These are phyloP conservation scores for Plodia interpunctella DNA, from an alignment of 1,140 invertebrate species.

Conservation along the genomic window DNA sequence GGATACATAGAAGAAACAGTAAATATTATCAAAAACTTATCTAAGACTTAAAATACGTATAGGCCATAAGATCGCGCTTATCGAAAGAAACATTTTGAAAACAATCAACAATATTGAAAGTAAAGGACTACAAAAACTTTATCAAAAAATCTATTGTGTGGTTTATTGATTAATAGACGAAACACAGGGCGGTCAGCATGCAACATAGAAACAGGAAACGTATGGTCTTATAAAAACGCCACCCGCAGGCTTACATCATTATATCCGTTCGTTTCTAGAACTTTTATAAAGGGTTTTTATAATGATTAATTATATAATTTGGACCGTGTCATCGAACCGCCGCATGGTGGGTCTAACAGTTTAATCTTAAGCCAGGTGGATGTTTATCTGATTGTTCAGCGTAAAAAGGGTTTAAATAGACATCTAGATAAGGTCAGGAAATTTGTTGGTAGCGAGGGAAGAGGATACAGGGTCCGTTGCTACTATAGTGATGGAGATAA, in stretches of 20 bases:
- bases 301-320: constrained; percentile 71
- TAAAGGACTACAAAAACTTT: background rate
- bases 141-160: constrained; percentile 18
- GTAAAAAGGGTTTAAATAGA: constrained; percentile 33
- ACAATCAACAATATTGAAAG: background rate
- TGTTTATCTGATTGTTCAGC: constrained; percentile 59
- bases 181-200: constrained; percentile 22
- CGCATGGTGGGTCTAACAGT: constrained; percentile 45
- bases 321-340: constrained; percentile 55
- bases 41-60: background rate
- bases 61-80: background rate
- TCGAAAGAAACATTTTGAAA: background rate
- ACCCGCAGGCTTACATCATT: constrained; percentile 51
- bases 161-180: constrained; percentile 56
- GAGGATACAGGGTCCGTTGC: background rate
- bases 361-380: constrained; percentile 59
- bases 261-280: constrained; percentile 27
- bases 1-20: no score
- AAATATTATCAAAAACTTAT: no score
- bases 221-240: constrained; percentile 39
- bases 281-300: constrained; percentile 34
- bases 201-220: constrained; percentile 47
- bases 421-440: constrained; percentile 22
- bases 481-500: background rate
- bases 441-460: constrained; percentile 16